Evolutionary conservation across 2,113 vertebrate species (phyloP), one percentile per base, ranked within the genome.

Genomic region (Amphiprion ocellaris): DNA sequence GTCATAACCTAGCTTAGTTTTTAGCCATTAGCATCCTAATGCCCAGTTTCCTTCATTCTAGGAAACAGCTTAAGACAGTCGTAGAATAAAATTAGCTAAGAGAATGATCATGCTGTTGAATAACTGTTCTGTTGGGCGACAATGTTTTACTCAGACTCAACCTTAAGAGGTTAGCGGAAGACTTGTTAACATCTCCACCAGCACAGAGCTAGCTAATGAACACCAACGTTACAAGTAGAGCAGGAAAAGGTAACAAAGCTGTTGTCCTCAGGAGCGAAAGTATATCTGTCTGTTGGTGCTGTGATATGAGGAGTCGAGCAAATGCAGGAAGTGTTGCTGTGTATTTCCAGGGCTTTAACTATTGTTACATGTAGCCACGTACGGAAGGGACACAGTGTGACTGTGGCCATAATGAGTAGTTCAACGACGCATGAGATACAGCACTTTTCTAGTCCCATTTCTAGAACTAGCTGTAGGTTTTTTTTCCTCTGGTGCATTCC

Each of bases 21-120:
- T 68, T 81, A 82, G 39, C 82, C 9, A 1, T 56, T 82, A 69
- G 74, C 41, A 44, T 44, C 73, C 2, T 24, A 2, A 15, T 68
- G 33, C 72, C 1, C 7, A 28, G 9, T 11, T 28, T 33, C 4
- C 3, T 28, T 53, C 0, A 49, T 44, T n/a, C 7, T 41, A 17
- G 23, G 7, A 33, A 33, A 56, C 1, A 19, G 21, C 30, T 5
- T 0, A 7, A 1, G 2, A 26, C 10, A 14, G 1, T 28, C 1
- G 10, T 4, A 19, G 0, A 78, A 21, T 33, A 33, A n/a, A n/a
- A 23, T 2, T 2, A 12, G 37, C 37, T 19, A 2, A 23, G 5
- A 8, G 26, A 14, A 24, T 47, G 8, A 10, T 21, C 0, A 1
- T 49, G 19, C 15, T 24, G 3, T 58, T 63, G 1, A 58, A 33